Evolutionary conservation across 2,797 vertebrate species (phyloP).

Genomic region (Pagetopsis macropterus): DNA sequence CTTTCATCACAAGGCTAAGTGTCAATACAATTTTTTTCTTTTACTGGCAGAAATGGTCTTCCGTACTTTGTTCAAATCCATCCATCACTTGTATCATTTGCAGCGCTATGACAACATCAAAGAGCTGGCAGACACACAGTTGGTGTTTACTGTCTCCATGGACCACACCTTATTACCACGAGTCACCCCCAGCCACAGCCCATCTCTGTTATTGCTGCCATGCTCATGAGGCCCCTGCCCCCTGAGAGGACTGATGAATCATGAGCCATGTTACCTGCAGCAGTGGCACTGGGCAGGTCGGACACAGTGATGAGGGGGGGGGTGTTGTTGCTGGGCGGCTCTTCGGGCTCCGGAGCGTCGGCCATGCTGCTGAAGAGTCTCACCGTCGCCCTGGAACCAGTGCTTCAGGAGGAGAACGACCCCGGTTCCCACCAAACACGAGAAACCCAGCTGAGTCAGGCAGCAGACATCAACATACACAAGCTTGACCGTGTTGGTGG

Average conservation of each 20-base stretch:
- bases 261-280: conserved; percentile 69
- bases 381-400: not conserved
- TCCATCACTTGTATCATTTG: not conserved
- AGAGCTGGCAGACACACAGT: not conserved
- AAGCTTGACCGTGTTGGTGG: conserved; percentile 47
- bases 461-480: conserved; percentile 48
- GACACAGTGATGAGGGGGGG: conserved; percentile 80
- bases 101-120: not conserved
- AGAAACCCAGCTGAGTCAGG: not conserved
- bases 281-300: conserved; percentile 69
- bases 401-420: not conserved
- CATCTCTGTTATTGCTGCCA: not conserved
- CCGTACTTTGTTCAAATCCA: not conserved
- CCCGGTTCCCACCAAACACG: not conserved
- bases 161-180: conserved; percentile 29
- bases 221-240: not conserved
- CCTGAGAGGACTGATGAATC: conserved; percentile 18
- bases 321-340: conserved; percentile 62
- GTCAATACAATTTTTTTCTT: too few relatives aligned
- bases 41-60: too few relatives aligned
- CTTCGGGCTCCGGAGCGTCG: conserved; percentile 70
- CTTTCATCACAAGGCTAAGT: too few relatives aligned
- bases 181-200: not conserved
- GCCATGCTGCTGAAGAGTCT: conserved; percentile 67
- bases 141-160: not conserved